Base-by-base conservation (phyloP, 2,888 invertebrate species). In the Drosophila ezoana region DNA sequence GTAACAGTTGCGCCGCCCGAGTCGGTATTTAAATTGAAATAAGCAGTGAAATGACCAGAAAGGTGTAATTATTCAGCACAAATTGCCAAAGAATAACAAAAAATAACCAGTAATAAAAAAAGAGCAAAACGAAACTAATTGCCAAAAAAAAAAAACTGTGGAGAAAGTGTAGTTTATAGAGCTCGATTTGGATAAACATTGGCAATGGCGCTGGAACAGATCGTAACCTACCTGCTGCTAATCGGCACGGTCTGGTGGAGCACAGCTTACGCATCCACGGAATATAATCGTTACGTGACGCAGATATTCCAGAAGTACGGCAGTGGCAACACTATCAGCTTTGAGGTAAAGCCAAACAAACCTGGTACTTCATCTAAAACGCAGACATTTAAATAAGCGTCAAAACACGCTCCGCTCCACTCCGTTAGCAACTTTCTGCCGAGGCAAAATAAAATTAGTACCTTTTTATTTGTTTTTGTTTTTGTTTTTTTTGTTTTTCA, bases 241-340 rank as follows among this genome's bases (percentile, higher is more conserved):
- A 28, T 28, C 4, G 56, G 59, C 8, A 40, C 62, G 1, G 9
- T 60, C 14, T 67, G 51, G 33, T 44, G 35, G 28, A 35, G 49
- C 1, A 28, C 40, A 13, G 47, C 51, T 3, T 35, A 60, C 5
- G 79, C 83, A 47, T 85, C 91, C 10, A 90, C 89, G 48, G 91
- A 91, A 67, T 92, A 91, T 61, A 91, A 91, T 85, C 91, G 91
- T 49, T 92, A 92, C 80, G 88, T 92, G 84, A 84, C 89, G 51
- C 90, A 92, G 77, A 84, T 92, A 65, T 92, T 92, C 64, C 86
- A 90, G 65, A 92, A 92, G 67, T 92, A 92, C 70, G 92, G 92
- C 74, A 90, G 87, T 61, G 91, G 91, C 18, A 90, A 89, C 20
- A 87, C 90, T 38, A 91, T 92, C 76, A 90, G 90, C 69, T 92